Percentiles rank a stretch among this genome's conserved stretches.
phyloP scores from a whole-genome alignment of 2,113 vertebrate genomes.

The Catagonus wagneri region DNA sequence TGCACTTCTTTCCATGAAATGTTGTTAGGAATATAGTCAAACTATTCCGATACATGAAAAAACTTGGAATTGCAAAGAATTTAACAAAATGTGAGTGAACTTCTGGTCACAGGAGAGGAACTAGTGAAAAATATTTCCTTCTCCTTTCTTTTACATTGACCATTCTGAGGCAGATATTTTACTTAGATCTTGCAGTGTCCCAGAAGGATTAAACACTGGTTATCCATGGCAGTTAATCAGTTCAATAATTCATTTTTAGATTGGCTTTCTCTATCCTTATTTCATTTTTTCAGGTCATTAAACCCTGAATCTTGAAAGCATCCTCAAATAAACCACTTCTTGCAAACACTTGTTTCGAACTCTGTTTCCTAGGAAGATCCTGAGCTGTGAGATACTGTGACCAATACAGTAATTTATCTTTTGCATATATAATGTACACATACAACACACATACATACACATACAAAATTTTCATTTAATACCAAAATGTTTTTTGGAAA shows the following conservation, averaged over 20 bases:
- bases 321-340: neutral
- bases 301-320: neutral
- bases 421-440: neutral
- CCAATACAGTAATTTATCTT: neutral
- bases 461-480: neutral
- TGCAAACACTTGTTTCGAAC: neutral
- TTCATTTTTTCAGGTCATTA: neutral
- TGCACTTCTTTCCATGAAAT: neutral
- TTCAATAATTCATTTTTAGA: neutral
- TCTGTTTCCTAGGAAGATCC: neutral
- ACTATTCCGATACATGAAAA: neutral
- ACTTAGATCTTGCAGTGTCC: neutral
- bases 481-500: neutral
- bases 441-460: fast-evolving
- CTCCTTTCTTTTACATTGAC: neutral
- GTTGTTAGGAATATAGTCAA: neutral
- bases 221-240: neutral
- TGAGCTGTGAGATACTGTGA: neutral
- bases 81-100: neutral
- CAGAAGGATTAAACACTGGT: neutral
- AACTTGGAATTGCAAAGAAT: neutral
- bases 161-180: neutral
- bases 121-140: neutral
- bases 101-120: neutral
- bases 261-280: neutral